These are phyloP conservation scores for Echiichthys vipera DNA, from an alignment of 2,797 vertebrate genomes.

Conservation along the genomic window DNA sequence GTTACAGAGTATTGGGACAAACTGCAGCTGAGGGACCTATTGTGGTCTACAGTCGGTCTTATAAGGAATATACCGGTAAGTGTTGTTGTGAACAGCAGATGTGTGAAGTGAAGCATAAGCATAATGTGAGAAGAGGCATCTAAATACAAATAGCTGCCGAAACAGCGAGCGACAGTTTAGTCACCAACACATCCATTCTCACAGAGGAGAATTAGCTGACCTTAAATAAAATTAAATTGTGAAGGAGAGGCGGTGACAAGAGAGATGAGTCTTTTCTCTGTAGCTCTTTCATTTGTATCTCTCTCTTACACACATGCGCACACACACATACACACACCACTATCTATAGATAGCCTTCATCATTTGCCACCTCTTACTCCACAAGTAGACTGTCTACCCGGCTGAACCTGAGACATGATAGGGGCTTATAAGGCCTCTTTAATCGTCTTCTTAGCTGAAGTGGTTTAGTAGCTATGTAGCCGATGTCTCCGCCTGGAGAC, in stretches of 20 bases:
- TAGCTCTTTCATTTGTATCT: neutral
- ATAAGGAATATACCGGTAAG: neutral
- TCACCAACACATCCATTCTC: neutral
- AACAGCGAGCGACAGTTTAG: neutral
- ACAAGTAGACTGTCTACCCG: constrained; percentile 30
- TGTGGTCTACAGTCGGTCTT: neutral
- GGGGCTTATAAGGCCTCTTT: constrained; percentile 60
- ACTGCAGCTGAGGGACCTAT: neutral
- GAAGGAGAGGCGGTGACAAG: neutral
- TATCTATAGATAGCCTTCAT: constrained; percentile 33
- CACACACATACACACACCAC: neutral
- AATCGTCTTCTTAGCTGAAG: constrained; percentile 58
- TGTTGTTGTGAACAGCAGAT: neutral
- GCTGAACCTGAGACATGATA: constrained; percentile 57
- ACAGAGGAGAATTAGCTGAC: neutral
- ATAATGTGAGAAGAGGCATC: neutral
- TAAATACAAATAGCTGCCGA: constrained; percentile 3
- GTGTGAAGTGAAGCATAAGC: constrained; percentile 1
- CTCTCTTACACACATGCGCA: too few relatives aligned
- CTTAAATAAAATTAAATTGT: constrained; percentile 2
- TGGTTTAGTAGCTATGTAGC: constrained; percentile 11
- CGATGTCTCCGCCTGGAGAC: neutral
- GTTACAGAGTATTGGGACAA: neutral
- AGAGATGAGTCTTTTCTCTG: neutral
- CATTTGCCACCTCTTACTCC: constrained; percentile 8